Evolutionary conservation across 2,113 vertebrate genomes (phyloP).

Genomic region (Scartelaos histophorus): DNA sequence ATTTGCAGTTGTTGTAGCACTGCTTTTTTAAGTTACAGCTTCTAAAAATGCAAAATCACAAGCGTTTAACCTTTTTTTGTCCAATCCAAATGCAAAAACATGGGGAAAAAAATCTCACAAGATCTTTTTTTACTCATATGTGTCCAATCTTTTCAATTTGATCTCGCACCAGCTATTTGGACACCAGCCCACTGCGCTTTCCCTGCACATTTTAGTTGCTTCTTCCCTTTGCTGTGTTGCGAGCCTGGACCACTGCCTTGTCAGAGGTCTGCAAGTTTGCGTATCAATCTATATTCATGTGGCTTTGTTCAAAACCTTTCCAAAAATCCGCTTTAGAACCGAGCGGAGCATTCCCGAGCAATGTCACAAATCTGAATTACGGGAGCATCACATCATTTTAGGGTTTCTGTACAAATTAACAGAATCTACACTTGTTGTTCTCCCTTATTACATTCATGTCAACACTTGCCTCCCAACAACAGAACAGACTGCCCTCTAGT

Average conservation of each 20-base stretch:
- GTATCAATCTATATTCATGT: neutral
- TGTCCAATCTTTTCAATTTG: too few species aligned
- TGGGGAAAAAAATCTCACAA: too few species aligned
- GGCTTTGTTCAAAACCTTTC: neutral
- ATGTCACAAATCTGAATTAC: neutral
- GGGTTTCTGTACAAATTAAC: constrained; percentile 32
- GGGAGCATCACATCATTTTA: constrained; percentile 7
- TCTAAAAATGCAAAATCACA: too few species aligned
- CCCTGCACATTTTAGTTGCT: neutral
- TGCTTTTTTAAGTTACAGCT: too few species aligned
- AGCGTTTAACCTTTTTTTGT: too few species aligned
- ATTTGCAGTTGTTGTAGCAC: too few species aligned
- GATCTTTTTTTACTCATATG: too few species aligned
- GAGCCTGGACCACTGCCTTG: neutral
- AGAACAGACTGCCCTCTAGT: constrained; percentile 80
- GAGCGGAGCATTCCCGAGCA: neutral
- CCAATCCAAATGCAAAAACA: too few species aligned
- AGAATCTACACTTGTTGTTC: constrained; percentile 6
- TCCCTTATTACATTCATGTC: constrained; percentile 23
- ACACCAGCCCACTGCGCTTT: neutral
- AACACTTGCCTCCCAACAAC: constrained; percentile 39
- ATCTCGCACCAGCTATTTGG: neutral
- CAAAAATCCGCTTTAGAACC: neutral
- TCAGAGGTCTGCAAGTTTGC: neutral
- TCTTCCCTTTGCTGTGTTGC: neutral